Base-by-base conservation (phyloP, 2,113 vertebrate genomes). In the Dascyllus trimaculatus region DNA sequence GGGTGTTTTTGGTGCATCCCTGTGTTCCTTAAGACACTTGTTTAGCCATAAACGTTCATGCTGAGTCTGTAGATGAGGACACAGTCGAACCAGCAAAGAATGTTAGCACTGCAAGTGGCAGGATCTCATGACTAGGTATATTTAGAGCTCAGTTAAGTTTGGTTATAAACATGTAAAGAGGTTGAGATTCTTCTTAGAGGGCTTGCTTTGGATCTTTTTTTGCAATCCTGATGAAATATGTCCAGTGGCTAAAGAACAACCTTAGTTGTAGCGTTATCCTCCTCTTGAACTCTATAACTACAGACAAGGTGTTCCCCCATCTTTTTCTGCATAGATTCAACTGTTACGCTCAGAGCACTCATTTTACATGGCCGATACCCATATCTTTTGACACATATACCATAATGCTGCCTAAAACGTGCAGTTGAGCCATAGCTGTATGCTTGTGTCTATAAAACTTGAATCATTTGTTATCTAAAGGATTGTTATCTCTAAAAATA, bases 211-310 rank as follows among this genome's bases (percentile, higher is more conserved):
- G 60, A 48, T 21, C 18, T 60, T 65, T 70, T 22, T 57, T 46
- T 22, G 25, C 58, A 69, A 70, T 69, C 26, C 58, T 86, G 85
- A 83, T 69, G 80, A 63, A 84, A 83, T 58, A 48, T 75, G 75
- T 77, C 52, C 48, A 60, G 26, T 45, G 49, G 69, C 54, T 40
- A 13, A 62, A 78, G 59, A 78, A 75, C 52, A 70, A 54, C 66
- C 40, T 56, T 40, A n/a, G 38, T 62, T 61, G 22, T 71, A 43
- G 68, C 76, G 57, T 60, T 49, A 46, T 57, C 46, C 48, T 74
- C 40, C 56, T 38, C 43, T 49, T 81, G 21, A 62, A 73, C 67
- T 48, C 25, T 38, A 0, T 5, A 45, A 57, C 14, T 29, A 43
- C n/a, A 65, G 9, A 48, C 11, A 74, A 60, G 35, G 56, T 61